Evolutionary conservation across 2,888 invertebrate species (phyloP), one percentile per base, ranked within the genome.

Genomic region (Drosophila birchii): DNA sequence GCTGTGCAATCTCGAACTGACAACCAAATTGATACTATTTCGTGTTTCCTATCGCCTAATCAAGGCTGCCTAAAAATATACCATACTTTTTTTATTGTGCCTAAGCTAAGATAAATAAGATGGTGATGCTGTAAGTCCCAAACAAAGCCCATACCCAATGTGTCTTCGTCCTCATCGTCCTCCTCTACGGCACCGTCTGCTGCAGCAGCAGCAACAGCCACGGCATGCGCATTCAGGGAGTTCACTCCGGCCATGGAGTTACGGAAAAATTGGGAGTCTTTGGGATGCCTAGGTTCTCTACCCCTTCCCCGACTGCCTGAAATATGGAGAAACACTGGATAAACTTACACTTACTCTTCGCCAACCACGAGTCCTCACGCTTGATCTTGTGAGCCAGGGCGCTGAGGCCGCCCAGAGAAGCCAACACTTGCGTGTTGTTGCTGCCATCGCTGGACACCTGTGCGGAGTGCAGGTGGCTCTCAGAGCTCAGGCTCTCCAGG

Each of bases 281-380:
- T 44, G 20, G 70, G 62, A 9, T 32, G 63, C 63, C 68, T 79
- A 66, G 56, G 70, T 6, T 18, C 12, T 41, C 34, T 18, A 54
- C 70, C 77, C 66, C 34, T 26, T 36, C 11, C 43, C 34, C 53
- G 78, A 55, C 86, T 78, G 73, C 78, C 83, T 84, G 81, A 71
- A 84, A 84, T 68, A 86, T 68, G 78, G 64, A 43, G n/a, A 44
- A 72, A 44, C 32, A 49, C 61, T 60, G 61, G 55, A 62, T 83
- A 76, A 80, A 77, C 76, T 51, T 73, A 45, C 60, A 88, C 88
- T 84, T 90, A 91, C 91, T 85, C 81, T 90, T 80, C 63, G 90
- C 91, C 59, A 90, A 81, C 92, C 92, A 92, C n/a, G 91, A 85
- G 67, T 92, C 92, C 73, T 92, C 92, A 71, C 92, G 90, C 77